Evolutionary conservation across 2,888 invertebrate genomes (phyloP).

Genomic region (Arctia plantaginis): DNA sequence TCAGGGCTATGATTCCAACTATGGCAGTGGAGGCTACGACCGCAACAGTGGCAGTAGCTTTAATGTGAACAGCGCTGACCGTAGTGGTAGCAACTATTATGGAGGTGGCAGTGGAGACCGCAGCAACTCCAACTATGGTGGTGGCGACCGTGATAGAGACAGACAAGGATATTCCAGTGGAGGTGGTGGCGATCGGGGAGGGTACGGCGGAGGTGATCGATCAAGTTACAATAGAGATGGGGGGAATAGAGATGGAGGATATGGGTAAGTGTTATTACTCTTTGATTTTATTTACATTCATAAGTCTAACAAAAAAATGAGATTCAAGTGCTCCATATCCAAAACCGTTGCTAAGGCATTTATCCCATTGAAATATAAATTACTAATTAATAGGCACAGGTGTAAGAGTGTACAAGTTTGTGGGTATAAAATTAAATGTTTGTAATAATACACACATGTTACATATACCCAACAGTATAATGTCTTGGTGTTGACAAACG

Average conservation of each 20-base stretch:
- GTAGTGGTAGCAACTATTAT: constrained; percentile 43
- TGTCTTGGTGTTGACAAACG: background rate
- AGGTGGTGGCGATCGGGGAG: constrained; percentile 71
- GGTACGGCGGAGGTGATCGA: constrained; percentile 80
- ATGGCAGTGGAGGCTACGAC: constrained; percentile 65
- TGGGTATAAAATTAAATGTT: background rate
- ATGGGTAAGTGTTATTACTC: constrained; percentile 83
- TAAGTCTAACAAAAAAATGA: background rate
- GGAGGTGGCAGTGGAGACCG: constrained; percentile 73
- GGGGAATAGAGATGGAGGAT: constrained; percentile 86
- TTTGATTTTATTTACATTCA: background rate
- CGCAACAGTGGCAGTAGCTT: constrained; percentile 57
- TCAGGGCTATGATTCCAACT: constrained; percentile 70
- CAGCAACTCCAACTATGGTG: constrained; percentile 70
- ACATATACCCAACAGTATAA: background rate
- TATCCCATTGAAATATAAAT: constrained; percentile 8
- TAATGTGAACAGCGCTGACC: constrained; percentile 58
- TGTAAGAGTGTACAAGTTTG: background rate
- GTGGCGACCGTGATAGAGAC: constrained; percentile 74
- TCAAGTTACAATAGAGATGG: constrained; percentile 86
- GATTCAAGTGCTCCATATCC: constrained; percentile 1
- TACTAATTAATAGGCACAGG: background rate
- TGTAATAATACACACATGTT: background rate
- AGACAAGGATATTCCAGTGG: constrained; percentile 75
- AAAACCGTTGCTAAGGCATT: constrained; percentile 17